Percentiles rank a stretch among this genome's conserved stretches.
These are phyloP conservation scores for Sturnus vulgaris DNA, from an alignment of 2,113 vertebrate species.

Conservation along the genomic window DNA sequence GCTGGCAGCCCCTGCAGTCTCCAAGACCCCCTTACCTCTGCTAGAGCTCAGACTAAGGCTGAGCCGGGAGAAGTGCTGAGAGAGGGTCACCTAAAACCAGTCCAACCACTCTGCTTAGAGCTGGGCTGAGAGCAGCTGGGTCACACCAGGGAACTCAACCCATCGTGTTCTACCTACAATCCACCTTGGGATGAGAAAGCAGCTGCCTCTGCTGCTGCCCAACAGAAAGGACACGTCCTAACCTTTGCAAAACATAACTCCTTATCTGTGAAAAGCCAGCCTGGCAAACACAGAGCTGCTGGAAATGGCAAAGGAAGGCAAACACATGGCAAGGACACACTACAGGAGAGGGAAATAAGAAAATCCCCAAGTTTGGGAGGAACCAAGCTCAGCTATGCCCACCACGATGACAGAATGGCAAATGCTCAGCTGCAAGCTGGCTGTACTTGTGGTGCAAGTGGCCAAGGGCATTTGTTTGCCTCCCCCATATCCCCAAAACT, in stretches of 20 bases:
- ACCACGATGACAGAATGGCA: not conserved
- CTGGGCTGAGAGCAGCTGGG: not conserved
- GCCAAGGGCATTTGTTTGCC: not conserved
- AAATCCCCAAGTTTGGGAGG: accelerated
- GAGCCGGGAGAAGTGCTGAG: not conserved
- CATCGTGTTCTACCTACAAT: accelerated
- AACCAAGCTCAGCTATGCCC: not conserved
- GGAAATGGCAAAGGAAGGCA: not conserved
- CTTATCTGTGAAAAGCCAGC: not conserved
- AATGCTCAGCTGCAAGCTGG: not conserved
- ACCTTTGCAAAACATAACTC: not conserved
- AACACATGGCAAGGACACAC: not conserved
- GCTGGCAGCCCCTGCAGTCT: not conserved
- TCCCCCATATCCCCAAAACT: not conserved
- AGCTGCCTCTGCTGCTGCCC: not conserved
- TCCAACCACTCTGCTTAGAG: not conserved
- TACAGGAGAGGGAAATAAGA: not conserved
- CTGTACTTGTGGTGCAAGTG: not conserved
- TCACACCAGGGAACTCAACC: not conserved
- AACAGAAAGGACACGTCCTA: not conserved
- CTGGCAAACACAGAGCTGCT: not conserved
- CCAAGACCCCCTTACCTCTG: not conserved
- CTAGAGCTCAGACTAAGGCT: not conserved
- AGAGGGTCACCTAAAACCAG: not conserved
- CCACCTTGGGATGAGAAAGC: not conserved